Conservation (phyloP, 2,113 vertebrate species). For the Xyrauchen texanus region DNA sequence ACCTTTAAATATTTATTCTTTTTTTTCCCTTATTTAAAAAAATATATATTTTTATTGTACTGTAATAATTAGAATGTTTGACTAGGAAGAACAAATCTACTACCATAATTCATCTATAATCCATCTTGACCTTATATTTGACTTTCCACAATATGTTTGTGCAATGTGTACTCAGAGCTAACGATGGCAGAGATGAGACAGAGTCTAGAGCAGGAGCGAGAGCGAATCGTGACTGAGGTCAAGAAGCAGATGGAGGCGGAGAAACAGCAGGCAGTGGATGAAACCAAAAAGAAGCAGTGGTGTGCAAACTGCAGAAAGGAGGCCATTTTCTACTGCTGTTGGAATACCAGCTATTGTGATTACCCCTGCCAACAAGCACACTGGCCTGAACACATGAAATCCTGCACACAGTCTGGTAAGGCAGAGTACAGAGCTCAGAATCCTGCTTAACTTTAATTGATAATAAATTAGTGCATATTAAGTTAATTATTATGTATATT, state of each 20-base stretch:
- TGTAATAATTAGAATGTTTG: too few species aligned
- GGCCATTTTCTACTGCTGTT: constrained; percentile 98
- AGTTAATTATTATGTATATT: too few species aligned
- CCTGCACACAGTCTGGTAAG: constrained; percentile 97
- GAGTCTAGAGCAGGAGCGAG: constrained; percentile 94
- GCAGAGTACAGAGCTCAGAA: not conserved
- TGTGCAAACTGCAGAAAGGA: constrained; percentile 96
- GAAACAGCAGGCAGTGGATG: constrained; percentile 92
- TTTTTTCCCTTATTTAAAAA: too few species aligned
- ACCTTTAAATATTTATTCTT: too few species aligned
- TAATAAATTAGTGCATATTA: too few species aligned
- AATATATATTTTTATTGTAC: too few species aligned
- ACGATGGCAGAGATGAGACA: constrained; percentile 99
- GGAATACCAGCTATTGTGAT: constrained; percentile 99
- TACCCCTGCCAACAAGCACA: constrained; percentile 98
- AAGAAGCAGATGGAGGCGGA: constrained; percentile 94
- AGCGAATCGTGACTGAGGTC: constrained; percentile 88
- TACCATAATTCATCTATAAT: not conserved
- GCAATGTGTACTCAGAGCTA: constrained; percentile 74
- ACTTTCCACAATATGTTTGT: not conserved
- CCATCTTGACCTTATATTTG: not conserved
- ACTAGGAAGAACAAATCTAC: not conserved
- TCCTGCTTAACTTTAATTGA: not conserved
- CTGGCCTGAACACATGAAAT: constrained; percentile 99
- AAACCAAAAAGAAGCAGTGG: constrained; percentile 99